phyloP scores from a whole-genome alignment of 2,797 vertebrate species.

The Epinephelus awoara region DNA sequence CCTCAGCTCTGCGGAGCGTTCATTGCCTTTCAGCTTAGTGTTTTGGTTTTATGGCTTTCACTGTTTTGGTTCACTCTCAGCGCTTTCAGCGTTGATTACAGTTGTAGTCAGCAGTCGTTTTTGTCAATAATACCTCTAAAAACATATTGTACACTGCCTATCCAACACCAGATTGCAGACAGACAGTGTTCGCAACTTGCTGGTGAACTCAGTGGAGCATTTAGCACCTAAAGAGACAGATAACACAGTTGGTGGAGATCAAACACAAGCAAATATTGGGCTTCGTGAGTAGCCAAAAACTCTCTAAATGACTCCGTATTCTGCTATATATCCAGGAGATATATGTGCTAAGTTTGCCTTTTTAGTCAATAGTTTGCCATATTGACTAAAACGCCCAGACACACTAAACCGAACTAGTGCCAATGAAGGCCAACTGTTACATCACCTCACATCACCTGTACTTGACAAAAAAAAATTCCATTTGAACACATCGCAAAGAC shows the following conservation, averaged over 20 bases:
- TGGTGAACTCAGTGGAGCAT: slow-evolving; percentile 9
- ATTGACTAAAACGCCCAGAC: background rate
- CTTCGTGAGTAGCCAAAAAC: slow-evolving; percentile 11
- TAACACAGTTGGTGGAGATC: slow-evolving; percentile 10
- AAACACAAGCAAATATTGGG: background rate
- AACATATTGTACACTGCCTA: background rate
- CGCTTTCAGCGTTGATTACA: background rate
- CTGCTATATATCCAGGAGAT: background rate
- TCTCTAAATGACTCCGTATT: slow-evolving; percentile 17
- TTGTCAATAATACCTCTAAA: background rate
- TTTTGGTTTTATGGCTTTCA: background rate
- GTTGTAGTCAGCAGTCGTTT: background rate
- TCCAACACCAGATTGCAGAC: background rate
- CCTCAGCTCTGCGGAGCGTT: background rate
- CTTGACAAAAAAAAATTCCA: no score
- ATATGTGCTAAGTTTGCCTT: no score
- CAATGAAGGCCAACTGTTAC: no score
- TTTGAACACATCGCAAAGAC: no score
- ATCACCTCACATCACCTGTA: no score
- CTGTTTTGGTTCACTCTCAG: background rate
- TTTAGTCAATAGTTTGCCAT: background rate
- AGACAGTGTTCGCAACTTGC: background rate
- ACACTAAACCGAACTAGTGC: no score
- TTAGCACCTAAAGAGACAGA: slow-evolving; percentile 12
- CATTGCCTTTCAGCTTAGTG: background rate